phyloP scores from a whole-genome alignment of 53 echinoderm and acorn worm species.

The Apostichopus leukothele region DNA sequence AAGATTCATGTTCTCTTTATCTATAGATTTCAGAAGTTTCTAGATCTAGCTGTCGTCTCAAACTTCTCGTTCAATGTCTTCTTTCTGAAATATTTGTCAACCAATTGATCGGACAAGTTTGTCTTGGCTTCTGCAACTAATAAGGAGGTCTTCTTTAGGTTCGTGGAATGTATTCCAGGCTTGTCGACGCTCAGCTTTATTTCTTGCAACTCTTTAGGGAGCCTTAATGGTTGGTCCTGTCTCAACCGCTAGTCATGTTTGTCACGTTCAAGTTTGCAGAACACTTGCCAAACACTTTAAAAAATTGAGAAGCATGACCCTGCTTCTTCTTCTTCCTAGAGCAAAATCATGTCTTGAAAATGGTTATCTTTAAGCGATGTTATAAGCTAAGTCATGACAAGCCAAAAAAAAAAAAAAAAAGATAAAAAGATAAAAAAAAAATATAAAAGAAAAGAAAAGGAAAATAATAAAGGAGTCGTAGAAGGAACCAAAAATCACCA shows the following conservation, averaged over 20 bases:
- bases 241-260: slow-evolving; percentile 6
- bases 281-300: slow-evolving; percentile 17
- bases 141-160: neutral
- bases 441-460: neutral
- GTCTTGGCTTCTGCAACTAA: neutral
- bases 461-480: neutral
- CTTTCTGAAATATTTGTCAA: neutral
- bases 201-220: slow-evolving; percentile 16
- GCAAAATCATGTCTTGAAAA: slow-evolving; percentile 4
- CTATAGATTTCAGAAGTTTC: too few relatives aligned
- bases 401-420: neutral
- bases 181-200: slow-evolving; percentile 19
- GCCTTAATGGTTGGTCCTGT: slow-evolving; percentile 34
- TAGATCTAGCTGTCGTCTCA: too few relatives aligned
- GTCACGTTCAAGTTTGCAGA: slow-evolving; percentile 38
- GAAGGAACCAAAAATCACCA: too few relatives aligned
- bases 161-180: slow-evolving; percentile 24
- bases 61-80: neutral
- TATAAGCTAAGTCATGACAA: neutral
- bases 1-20: too few relatives aligned
- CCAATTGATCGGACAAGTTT: slow-evolving; percentile 10
- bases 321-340: slow-evolving; percentile 12
- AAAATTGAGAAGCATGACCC: slow-evolving; percentile 10
- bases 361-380: slow-evolving; percentile 1
- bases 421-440: neutral